Evolutionary conservation across 1,140 invertebrate genomes (phyloP), one percentile per base, ranked within the genome.

Genomic region (Formica exsecta): DNA sequence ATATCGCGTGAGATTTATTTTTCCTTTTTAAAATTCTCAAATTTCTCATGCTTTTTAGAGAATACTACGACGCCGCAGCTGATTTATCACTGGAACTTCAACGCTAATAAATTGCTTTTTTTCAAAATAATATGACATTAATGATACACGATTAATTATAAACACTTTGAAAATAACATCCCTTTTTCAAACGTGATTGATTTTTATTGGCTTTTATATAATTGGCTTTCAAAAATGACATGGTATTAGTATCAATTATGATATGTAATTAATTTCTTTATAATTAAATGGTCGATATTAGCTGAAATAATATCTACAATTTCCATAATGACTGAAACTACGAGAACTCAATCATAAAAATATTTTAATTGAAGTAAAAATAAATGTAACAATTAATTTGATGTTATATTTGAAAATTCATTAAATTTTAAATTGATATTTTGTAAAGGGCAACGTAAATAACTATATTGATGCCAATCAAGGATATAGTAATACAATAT

Each of bases 141-240:
- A 75, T 59, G 61, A 51, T 51, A 75, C 13, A 75, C 36, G 16
- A 38, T 75, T 61, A 75, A 75, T 75, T 61, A 75, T 22, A 61
- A 59, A 19, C 8, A 61, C 0, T 51, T 51, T 51, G 13, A 75
- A 75, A 75, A 36, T 61, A 41, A 54, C 3, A 36, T 61, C 11
- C 11, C 2, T 19, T 22, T 75, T 75, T 75, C 41, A 75, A 61
- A 61, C 36, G 32, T 25, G 38, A 61, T 75, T 59, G 9, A 59
- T 22, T 22, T 59, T 59, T 75, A 75, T 61, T 75, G 16, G 16
- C 22, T 8, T 75, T 75, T 75, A 54, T 38, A 59, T 38, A 75
- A 61, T 75, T 75, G 13, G 19, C 36, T 75, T 61, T 59, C 13
- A 41, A 75, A 19, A 41, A 22, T 22, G 4, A 41, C 16, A 19